Percentiles rank a stretch among this genome's conserved stretches.
phyloP scores from a whole-genome alignment of 2,113 vertebrate genomes.

The Thunnus maccoyii region DNA sequence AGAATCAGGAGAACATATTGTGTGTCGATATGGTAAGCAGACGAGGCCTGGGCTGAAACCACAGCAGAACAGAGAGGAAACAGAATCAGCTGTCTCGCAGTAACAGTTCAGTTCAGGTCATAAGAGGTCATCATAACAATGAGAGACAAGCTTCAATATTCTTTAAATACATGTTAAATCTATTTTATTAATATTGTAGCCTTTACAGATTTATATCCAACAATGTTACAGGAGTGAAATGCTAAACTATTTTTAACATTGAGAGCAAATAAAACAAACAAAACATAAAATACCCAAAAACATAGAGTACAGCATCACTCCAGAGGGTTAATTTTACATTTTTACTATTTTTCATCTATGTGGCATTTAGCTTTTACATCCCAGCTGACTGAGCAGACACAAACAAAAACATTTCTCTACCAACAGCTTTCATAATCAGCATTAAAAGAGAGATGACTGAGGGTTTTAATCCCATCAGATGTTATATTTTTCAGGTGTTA shows the following conservation, averaged over 20 bases:
- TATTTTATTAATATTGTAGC: neutral
- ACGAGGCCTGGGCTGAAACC: conserved; percentile 24
- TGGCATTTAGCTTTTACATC: too few relatives aligned
- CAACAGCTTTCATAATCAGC: neutral
- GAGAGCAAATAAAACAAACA: too few relatives aligned
- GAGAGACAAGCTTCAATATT: neutral
- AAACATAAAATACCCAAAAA: too few relatives aligned
- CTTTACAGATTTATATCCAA: too few relatives aligned
- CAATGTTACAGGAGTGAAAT: too few relatives aligned
- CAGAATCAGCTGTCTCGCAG: conserved; percentile 1
- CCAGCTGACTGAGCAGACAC: neutral
- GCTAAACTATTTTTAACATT: too few relatives aligned
- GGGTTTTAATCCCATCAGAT: neutral
- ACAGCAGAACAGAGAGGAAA: conserved; percentile 15
- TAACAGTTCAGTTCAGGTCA: neutral
- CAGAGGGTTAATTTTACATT: too few relatives aligned
- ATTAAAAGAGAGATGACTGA: neutral
- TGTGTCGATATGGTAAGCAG: conserved; percentile 39
- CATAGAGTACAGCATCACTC: too few relatives aligned
- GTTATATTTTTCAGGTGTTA: neutral
- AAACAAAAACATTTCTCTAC: too few relatives aligned
- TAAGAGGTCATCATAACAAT: neutral
- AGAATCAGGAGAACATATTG: conserved; percentile 70
- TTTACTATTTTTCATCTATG: too few relatives aligned
- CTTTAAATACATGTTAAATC: too few relatives aligned